These are phyloP conservation scores for Eucidaris tribuloides DNA, from an alignment of 35 echinoderm and acorn worm genomes.

Conservation along the genomic window DNA sequence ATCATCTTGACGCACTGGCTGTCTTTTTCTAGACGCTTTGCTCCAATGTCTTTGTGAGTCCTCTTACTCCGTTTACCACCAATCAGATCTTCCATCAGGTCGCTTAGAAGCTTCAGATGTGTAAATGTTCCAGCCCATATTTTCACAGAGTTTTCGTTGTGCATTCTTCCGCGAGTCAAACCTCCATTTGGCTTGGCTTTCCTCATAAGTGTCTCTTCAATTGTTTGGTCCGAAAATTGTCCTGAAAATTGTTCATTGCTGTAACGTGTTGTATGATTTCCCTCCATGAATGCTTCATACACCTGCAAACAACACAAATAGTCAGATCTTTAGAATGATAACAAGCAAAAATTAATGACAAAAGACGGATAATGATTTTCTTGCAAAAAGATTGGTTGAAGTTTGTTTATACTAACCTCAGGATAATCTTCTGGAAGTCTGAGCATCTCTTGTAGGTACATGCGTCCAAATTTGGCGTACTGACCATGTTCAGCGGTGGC, in stretches of 20 bases:
- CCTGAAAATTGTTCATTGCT: too few relatives aligned
- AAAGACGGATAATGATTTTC: neutral
- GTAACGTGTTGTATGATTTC: slow-evolving; percentile 30
- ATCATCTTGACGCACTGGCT: slow-evolving; percentile 29
- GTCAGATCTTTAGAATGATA: too few relatives aligned
- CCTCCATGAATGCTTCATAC: slow-evolving; percentile 30
- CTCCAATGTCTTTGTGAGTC: slow-evolving; percentile 42
- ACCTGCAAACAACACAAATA: too few relatives aligned
- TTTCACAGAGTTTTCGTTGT: neutral
- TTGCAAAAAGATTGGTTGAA: neutral
- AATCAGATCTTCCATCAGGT: slow-evolving; percentile 58
- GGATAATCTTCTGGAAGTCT: slow-evolving; percentile 28
- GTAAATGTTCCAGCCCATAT: slow-evolving; percentile 54
- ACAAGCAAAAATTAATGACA: neutral
- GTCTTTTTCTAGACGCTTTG: slow-evolving; percentile 26
- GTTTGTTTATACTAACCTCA: neutral
- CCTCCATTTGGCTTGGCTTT: slow-evolving; percentile 50
- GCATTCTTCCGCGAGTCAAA: slow-evolving; percentile 23
- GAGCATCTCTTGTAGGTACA: slow-evolving; percentile 22
- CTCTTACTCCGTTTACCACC: slow-evolving; percentile 42
- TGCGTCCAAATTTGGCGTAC: slow-evolving; percentile 13
- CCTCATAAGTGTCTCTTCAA: slow-evolving; percentile 43
- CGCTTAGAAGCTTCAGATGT: slow-evolving; percentile 52
- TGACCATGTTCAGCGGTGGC: slow-evolving; percentile 11
- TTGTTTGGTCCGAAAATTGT: slow-evolving; percentile 52